These are phyloP conservation scores for Tipula unca DNA, from an alignment of 2,888 invertebrate species.

Conservation along the genomic window DNA sequence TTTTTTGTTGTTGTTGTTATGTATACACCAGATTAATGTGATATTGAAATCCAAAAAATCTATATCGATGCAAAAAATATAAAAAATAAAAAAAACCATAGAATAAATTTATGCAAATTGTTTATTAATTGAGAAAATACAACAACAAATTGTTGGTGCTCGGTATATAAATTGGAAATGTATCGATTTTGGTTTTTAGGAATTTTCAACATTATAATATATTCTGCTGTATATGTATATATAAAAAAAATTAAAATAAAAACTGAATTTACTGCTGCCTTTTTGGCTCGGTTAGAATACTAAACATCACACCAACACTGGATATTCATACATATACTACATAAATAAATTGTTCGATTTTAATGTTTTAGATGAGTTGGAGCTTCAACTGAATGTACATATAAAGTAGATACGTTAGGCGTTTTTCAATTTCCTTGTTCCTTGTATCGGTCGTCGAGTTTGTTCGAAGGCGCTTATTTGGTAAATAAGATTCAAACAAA, in stretches of 20 bases:
- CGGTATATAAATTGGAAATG: neutral
- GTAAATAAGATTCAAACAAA: no score
- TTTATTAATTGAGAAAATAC: conserved; percentile 8
- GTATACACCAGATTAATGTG: neutral
- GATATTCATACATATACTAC: neutral
- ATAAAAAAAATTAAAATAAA: neutral
- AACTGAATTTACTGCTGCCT: neutral
- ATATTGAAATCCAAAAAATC: conserved; percentile 3
- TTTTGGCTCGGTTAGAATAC: neutral
- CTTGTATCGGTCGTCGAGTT: no score
- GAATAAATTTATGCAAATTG: conserved; percentile 4
- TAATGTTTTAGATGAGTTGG: neutral
- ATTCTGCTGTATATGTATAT: neutral
- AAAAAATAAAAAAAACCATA: neutral
- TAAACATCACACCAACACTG: neutral
- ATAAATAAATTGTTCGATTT: neutral
- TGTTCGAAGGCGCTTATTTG: no score
- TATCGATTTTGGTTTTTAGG: neutral
- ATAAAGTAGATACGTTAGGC: no score
- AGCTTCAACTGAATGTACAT: no score
- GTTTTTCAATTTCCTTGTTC: no score
- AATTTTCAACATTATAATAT: neutral
- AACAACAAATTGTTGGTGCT: neutral
- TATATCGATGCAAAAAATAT: neutral
- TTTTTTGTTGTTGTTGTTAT: neutral